These are phyloP conservation scores for Dynastes hyllus DNA, from an alignment of 2,888 invertebrate species.

Conservation along the genomic window DNA sequence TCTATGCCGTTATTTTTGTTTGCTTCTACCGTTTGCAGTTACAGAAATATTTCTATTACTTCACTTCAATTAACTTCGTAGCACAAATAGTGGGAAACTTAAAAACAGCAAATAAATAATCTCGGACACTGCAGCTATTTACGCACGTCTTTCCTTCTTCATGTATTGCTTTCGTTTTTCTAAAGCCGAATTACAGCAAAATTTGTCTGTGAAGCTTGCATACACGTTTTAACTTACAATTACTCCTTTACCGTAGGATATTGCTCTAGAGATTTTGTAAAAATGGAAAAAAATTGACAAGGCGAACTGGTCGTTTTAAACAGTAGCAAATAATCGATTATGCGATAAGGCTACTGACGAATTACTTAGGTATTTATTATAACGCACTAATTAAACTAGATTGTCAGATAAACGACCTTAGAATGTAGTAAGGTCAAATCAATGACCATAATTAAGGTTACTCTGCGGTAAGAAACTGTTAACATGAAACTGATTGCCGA, in stretches of 20 bases:
- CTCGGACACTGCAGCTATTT: too few species aligned
- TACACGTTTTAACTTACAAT: too few species aligned
- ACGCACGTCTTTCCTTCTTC: too few species aligned
- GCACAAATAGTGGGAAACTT: too few species aligned
- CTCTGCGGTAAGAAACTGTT: slow-evolving; percentile 52
- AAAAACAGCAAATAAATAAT: too few species aligned
- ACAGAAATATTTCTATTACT: too few species aligned
- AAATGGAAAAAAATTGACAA: background rate
- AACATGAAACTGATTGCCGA: slow-evolving; percentile 52
- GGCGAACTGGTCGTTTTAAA: background rate
- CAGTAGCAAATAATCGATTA: slow-evolving; percentile 23
- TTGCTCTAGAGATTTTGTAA: background rate
- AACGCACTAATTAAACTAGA: slow-evolving; percentile 43
- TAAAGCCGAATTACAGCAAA: too few species aligned
- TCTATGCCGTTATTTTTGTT: too few species aligned
- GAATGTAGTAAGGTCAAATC: slow-evolving; percentile 49
- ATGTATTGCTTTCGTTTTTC: too few species aligned
- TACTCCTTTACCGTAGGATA: background rate
- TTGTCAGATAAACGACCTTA: slow-evolving; percentile 49
- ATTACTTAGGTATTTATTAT: slow-evolving; percentile 34
- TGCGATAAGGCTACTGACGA: slow-evolving; percentile 18
- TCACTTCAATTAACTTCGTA: too few species aligned
- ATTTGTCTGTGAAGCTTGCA: too few species aligned
- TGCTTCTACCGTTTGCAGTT: too few species aligned
- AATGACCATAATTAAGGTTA: slow-evolving; percentile 53